Conservation (phyloP, 2,888 invertebrate species). For the Cataglyphis albicans region DNA sequence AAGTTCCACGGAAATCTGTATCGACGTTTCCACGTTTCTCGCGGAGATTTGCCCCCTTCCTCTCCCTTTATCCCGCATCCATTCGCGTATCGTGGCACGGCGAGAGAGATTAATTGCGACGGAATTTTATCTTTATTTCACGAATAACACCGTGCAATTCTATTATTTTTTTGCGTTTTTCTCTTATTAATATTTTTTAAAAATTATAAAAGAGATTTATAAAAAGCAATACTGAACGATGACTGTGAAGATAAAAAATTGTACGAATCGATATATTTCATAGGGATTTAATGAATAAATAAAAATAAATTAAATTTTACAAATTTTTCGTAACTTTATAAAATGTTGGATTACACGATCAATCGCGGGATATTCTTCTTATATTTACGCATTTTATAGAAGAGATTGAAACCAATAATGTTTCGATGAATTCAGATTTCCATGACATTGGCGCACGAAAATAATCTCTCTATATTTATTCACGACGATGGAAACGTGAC, state of each 20-base stretch:
- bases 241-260: not conserved
- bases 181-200: not conserved
- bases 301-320: not conserved
- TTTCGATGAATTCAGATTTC: slow-evolving; percentile 21
- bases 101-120: slow-evolving; percentile 5
- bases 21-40: slow-evolving; percentile 54
- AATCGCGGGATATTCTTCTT: not conserved
- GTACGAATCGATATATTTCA: not conserved
- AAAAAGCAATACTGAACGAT: not conserved
- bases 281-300: not conserved
- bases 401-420: slow-evolving; percentile 29
- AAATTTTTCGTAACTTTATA: not conserved
- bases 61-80: not conserved
- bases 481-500: slow-evolving; percentile 49
- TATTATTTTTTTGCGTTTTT: not conserved
- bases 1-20: slow-evolving; percentile 67
- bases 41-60: not conserved
- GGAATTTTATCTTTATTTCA: not conserved
- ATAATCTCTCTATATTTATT: slow-evolving; percentile 27
- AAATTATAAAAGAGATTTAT: not conserved
- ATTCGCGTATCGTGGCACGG: not conserved
- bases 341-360: not conserved
- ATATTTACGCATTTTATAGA: not conserved
- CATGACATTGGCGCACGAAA: not conserved
- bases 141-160: not conserved